Evolutionary conservation across 30 jellyfish, hydroid and myxozoan species (phyloP), one percentile per base, ranked within the genome.

Genomic region (Aurelia aurita complex sp. Pacific): DNA sequence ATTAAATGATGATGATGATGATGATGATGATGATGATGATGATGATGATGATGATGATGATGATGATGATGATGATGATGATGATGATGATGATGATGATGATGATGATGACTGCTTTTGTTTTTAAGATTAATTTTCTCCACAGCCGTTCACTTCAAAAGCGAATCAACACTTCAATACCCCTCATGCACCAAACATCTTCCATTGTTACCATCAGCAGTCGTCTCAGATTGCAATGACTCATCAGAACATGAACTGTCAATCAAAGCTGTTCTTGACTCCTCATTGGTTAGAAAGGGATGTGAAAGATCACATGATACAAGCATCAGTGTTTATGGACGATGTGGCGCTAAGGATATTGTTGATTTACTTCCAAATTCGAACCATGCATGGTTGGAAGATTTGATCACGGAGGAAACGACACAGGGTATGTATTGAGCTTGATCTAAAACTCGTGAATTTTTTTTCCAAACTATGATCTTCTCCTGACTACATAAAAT

Each of bases 271-370:
- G 74, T 69, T 43, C 88, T 87, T 43, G 91, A 87, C 85, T 61
- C 96, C 78, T 77, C 96, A 63, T 79, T 66, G 74, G 89, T 87
- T 11, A 55, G 81, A 42, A 87, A 87, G 50, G 96, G 96, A 19
- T 87, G 96, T 78, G 96, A 87, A 67, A 79, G 96, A 70, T 70
- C 86, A 32, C 88, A 64, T 71, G 90, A 76, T 18, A 35, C 64
- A 51, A 52, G 67, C 43, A 33, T 11, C 3, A 79, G 81, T 63
- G 73, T 73, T 11, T 87, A 87, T 64, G 46, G 74, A n/a, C 89
- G 80, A 62, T 87, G 96, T 32, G 91, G 96, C 17, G 70, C 72
- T 11, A 50, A 73, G 6, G 91, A 71, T 29, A 88, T 73, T 60
- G 73, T 68, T 35, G 96, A 87, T 63, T 60, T 87, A 52, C 85